Evolutionary conservation across 2,888 invertebrate genomes (phyloP).

Genomic region (Aradus depressus): DNA sequence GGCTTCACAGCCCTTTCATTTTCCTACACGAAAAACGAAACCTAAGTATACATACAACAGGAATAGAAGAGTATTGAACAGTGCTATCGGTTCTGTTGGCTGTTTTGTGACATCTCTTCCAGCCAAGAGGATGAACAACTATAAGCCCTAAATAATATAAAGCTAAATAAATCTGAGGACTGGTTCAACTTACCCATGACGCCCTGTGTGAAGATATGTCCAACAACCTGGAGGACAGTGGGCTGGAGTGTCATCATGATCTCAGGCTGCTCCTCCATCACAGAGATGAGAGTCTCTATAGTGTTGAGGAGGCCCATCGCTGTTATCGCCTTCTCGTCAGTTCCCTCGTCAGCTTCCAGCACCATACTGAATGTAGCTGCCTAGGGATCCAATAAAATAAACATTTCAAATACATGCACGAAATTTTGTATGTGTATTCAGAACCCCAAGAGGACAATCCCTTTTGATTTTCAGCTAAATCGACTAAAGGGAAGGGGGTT

Average conservation of each 20-base stretch:
- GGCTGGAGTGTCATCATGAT: constrained; percentile 84
- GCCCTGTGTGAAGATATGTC: constrained; percentile 67
- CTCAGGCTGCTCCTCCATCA: constrained; percentile 78
- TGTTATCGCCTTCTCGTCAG: constrained; percentile 92
- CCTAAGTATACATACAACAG: too few relatives aligned
- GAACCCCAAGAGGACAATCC: too few relatives aligned
- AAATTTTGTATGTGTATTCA: too few relatives aligned
- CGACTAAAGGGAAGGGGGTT: too few relatives aligned
- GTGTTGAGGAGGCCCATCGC: constrained; percentile 95
- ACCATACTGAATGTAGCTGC: constrained; percentile 64
- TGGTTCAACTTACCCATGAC: constrained; percentile 60
- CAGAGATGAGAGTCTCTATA: constrained; percentile 85
- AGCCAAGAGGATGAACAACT: too few relatives aligned
- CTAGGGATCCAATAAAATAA: constrained; percentile 30
- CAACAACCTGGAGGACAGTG: constrained; percentile 80
- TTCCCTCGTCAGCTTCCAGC: constrained; percentile 70
- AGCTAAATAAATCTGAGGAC: constrained; percentile 55
- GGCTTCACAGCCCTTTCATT: too few relatives aligned
- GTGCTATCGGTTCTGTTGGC: too few relatives aligned
- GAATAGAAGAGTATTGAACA: neutral
- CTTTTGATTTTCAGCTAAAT: too few relatives aligned
- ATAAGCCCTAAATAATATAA: too few relatives aligned
- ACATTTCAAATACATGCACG: neutral
- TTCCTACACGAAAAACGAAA: too few relatives aligned
- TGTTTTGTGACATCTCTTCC: too few relatives aligned